A percentile compares a stretch with the other conserved stretches of the same genome.
phyloP scores from a whole-genome alignment of 2,113 vertebrate genomes.

The Cryptotis parvus region DNA sequence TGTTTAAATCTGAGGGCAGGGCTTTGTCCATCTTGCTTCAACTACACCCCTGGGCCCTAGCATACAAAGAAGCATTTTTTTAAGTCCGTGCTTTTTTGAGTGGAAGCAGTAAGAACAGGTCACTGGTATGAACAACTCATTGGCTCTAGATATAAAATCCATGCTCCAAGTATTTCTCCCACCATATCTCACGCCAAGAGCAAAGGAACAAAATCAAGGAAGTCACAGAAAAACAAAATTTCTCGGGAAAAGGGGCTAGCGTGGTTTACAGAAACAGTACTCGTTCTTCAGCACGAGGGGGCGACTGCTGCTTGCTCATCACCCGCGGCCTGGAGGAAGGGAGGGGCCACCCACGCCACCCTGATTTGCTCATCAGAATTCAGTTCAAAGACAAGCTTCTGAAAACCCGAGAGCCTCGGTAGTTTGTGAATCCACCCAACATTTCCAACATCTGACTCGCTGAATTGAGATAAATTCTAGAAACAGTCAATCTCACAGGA shows the following conservation, averaged over 20 bases:
- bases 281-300: slow-evolving; percentile 65
- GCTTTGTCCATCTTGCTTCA: slow-evolving; percentile 12
- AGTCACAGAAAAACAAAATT: slow-evolving; percentile 34
- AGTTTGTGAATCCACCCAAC: slow-evolving; percentile 21
- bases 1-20: neutral
- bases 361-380: slow-evolving; percentile 57
- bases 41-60: neutral
- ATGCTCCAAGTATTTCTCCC: neutral
- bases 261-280: slow-evolving; percentile 14
- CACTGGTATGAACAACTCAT: neutral
- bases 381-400: slow-evolving; percentile 59
- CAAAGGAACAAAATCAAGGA: slow-evolving; percentile 49
- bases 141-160: slow-evolving; percentile 34
- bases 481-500: neutral
- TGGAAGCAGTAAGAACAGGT: neutral
- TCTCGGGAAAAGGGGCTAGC: slow-evolving; percentile 13
- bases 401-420: slow-evolving; percentile 30
- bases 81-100: neutral
- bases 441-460: slow-evolving; percentile 44
- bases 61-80: slow-evolving; percentile 10
- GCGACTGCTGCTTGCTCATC: slow-evolving; percentile 62
- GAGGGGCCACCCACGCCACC: slow-evolving; percentile 2
- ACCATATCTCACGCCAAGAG: neutral
- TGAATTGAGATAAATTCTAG: neutral
- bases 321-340: slow-evolving; percentile 45